These are phyloP conservation scores for Pristionchus maxplancki DNA, from an alignment of 2,888 invertebrate genomes.

Conservation along the genomic window DNA sequence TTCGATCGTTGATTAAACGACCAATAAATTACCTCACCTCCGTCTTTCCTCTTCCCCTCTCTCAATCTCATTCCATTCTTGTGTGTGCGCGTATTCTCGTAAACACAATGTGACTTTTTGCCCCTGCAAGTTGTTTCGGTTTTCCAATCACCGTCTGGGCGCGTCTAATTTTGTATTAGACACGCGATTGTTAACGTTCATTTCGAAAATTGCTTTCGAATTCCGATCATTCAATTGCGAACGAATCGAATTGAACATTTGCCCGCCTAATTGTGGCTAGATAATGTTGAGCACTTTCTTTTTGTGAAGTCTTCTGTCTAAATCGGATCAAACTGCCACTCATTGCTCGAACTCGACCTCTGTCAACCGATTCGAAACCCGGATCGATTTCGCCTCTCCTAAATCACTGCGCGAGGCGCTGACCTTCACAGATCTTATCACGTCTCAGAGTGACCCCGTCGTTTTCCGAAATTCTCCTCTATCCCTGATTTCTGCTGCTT, in stretches of 20 bases:
- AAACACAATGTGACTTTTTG: slow-evolving; percentile 34
- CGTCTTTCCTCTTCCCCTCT: not conserved
- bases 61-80: slow-evolving; percentile 34
- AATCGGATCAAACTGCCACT: not conserved
- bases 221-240: too few species aligned
- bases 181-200: not conserved
- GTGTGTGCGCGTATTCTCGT: not conserved
- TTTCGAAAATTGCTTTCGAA: too few species aligned
- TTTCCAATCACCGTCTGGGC: slow-evolving; percentile 16
- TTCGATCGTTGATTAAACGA: not conserved
- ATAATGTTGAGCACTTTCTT: not conserved
- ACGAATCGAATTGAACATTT: too few species aligned
- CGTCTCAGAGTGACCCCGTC: not conserved
- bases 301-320: too few species aligned
- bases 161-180: not conserved
- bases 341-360: not conserved
- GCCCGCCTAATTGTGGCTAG: too few species aligned
- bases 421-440: slow-evolving; percentile 45
- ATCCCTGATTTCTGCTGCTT: not conserved
- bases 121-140: not conserved
- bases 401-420: not conserved
- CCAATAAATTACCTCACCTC: slow-evolving; percentile 29
- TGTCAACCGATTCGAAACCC: not conserved
- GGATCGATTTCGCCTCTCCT: slow-evolving; percentile 25
- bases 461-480: not conserved